Evolutionary conservation across 2,113 vertebrate species (phyloP).

Genomic region (Microtus oregoni): DNA sequence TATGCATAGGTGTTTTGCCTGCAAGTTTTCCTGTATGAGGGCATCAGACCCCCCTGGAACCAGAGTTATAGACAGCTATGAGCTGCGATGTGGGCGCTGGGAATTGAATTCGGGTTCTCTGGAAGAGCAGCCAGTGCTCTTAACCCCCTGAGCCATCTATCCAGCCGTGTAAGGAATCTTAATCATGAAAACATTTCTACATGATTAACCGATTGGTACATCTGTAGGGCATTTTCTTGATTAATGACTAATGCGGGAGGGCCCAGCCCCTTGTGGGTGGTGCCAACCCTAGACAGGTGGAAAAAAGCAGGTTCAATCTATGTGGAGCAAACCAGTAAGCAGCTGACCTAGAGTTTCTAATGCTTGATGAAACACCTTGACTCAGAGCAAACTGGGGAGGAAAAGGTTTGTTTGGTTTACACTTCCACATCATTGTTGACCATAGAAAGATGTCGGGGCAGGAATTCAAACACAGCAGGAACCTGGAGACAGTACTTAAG

Average conservation of each 20-base stretch:
- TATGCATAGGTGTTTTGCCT: too few relatives aligned
- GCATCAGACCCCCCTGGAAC: too few relatives aligned
- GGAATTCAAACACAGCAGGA: neutral
- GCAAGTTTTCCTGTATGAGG: too few relatives aligned
- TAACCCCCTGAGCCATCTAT: too few relatives aligned
- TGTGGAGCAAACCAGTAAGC: too few relatives aligned
- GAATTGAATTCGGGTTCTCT: too few relatives aligned
- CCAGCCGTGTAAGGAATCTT: neutral
- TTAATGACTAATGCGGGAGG: neutral
- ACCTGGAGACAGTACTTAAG: neutral
- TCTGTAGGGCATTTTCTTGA: neutral
- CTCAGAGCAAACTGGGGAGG: neutral
- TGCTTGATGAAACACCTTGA: neutral
- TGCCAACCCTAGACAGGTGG: too few relatives aligned
- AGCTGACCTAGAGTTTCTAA: neutral
- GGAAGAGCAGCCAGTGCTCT: too few relatives aligned
- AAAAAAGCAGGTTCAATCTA: neutral
- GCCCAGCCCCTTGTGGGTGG: neutral
- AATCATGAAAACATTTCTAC: neutral
- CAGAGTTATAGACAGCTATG: too few relatives aligned
- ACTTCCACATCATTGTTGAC: neutral
- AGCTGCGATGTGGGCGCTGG: too few relatives aligned
- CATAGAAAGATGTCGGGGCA: neutral
- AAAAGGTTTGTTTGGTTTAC: neutral
- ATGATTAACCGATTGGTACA: neutral